Evolutionary conservation across 2,113 vertebrate species (phyloP).

Genomic region (Aldabrachelys gigantea): DNA sequence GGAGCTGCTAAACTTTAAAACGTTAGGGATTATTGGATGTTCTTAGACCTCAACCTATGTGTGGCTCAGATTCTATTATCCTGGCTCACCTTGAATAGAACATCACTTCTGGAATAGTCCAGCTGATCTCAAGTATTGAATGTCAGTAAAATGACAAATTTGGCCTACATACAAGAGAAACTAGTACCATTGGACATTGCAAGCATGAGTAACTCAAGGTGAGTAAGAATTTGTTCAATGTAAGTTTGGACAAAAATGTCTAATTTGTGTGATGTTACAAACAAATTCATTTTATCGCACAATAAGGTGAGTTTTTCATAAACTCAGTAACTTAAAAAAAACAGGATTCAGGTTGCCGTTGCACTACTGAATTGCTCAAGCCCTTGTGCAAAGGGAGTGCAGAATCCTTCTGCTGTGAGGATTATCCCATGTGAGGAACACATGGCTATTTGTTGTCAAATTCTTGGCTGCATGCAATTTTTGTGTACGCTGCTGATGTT

Average conservation of each 20-base stretch:
- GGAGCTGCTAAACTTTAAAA: not conserved
- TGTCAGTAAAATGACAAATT: not conserved
- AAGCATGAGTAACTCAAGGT: not conserved
- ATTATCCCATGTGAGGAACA: not conserved
- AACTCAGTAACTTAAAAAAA: not conserved
- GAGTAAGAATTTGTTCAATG: not conserved
- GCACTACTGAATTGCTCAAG: not conserved
- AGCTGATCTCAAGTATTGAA: accelerated
- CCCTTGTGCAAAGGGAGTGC: not conserved
- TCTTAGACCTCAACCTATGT: not conserved
- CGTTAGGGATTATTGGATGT: not conserved
- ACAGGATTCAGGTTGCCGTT: not conserved
- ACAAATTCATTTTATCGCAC: not conserved
- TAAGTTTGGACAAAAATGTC: not conserved
- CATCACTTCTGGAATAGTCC: not conserved
- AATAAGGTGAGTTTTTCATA: not conserved
- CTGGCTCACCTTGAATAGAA: not conserved
- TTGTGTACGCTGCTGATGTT: not conserved
- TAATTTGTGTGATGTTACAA: not conserved
- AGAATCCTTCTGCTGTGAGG: not conserved
- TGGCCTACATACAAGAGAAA: accelerated
- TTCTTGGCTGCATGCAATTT: accelerated
- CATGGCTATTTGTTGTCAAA: not conserved
- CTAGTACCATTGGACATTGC: not conserved
- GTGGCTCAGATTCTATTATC: not conserved